Evolutionary conservation across 2,797 vertebrate genomes (phyloP).

Genomic region (Glossophaga mutica): DNA sequence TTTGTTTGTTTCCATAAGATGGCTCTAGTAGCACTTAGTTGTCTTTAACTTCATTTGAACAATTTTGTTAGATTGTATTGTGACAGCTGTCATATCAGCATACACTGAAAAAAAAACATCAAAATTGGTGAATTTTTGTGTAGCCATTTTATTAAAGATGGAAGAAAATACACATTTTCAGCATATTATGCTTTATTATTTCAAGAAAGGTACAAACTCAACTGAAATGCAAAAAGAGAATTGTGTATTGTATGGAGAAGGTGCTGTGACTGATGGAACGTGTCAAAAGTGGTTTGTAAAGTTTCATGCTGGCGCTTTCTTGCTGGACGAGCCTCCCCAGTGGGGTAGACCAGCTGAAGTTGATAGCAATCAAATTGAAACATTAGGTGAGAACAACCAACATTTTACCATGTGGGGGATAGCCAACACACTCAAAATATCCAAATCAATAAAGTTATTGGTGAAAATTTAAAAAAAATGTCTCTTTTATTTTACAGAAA

Average conservation of each 20-base stretch:
- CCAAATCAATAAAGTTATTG: not conserved
- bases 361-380: not conserved
- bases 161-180: not conserved
- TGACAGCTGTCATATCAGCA: not conserved
- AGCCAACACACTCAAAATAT: not conserved
- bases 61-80: not conserved
- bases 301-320: not conserved
- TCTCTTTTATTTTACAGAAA: not conserved
- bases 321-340: not conserved
- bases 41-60: not conserved
- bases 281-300: not conserved
- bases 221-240: not conserved
- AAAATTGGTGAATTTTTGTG: not conserved
- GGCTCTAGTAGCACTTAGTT: not conserved
- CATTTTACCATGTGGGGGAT: not conserved
- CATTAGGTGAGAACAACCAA: not conserved
- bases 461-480: not conserved
- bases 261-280: too few relatives aligned
- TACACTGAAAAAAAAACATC: not conserved
- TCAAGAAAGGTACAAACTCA: not conserved
- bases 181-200: not conserved
- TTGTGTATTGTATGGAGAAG: not conserved
- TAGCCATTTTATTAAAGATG: not conserved
- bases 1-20: too few relatives aligned
- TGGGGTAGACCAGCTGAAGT: not conserved